Conservation (phyloP, 1,140 invertebrate species). For the Chlorops oryzae region DNA sequence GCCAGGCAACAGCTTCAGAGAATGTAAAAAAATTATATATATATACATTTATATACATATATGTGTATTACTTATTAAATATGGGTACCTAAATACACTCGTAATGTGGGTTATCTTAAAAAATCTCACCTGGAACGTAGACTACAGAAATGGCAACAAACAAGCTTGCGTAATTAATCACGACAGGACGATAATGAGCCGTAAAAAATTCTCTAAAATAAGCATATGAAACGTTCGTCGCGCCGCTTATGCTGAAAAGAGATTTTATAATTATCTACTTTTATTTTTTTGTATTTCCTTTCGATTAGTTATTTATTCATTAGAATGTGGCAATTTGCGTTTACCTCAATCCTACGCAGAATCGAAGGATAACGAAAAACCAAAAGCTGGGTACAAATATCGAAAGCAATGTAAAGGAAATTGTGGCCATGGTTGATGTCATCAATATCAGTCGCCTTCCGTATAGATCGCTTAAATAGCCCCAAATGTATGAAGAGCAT, state of each 20-base stretch:
- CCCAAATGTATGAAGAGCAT: constrained; percentile 58
- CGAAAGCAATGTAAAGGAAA: constrained; percentile 46
- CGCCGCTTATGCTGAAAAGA: constrained; percentile 44
- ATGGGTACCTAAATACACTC: background rate
- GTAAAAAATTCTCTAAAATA: constrained; percentile 45
- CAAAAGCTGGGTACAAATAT: constrained; percentile 52
- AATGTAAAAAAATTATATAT: too few species aligned
- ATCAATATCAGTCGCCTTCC: constrained; percentile 55
- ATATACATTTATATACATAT: too few species aligned
- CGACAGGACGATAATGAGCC: constrained; percentile 28
- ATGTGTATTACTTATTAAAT: too few species aligned
- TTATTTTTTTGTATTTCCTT: too few species aligned
- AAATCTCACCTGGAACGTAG: constrained; percentile 44
- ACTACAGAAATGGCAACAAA: constrained; percentile 47
- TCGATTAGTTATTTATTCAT: too few species aligned
- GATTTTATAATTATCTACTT: too few species aligned
- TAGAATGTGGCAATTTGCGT: constrained; percentile 21
- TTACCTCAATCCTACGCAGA: constrained; percentile 57
- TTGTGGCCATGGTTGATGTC: constrained; percentile 31
- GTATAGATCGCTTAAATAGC: constrained; percentile 61
- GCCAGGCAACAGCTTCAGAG: constrained; percentile 31
- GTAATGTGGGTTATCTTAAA: too few species aligned
- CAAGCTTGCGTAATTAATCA: constrained; percentile 44
- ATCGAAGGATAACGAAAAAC: constrained; percentile 51
- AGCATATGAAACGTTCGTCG: constrained; percentile 42